Evolutionary conservation across 2,113 vertebrate genomes (phyloP).

Genomic region (Zosterops hypoxanthus): DNA sequence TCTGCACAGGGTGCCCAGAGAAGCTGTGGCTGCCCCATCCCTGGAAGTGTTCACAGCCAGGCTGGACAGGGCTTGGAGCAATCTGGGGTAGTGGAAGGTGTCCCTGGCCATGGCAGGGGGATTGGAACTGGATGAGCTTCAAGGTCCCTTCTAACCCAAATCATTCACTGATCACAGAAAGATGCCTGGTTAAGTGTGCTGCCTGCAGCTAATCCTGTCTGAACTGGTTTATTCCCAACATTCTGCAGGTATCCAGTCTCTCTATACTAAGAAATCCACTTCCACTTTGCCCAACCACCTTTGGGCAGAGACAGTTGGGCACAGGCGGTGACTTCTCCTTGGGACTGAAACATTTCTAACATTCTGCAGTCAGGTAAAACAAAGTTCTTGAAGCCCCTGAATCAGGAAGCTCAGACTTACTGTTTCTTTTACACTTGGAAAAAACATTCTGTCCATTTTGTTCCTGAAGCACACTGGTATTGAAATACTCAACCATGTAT

Average conservation of each 20-base stretch:
- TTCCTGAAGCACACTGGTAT: neutral
- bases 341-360: neutral
- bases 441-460: fast-evolving
- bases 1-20: fast-evolving
- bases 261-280: neutral
- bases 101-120: neutral
- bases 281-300: neutral
- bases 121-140: neutral
- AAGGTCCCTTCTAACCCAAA: neutral
- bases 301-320: neutral
- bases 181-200: fast-evolving
- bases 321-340: neutral
- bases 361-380: fast-evolving
- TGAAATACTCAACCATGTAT: fast-evolving
- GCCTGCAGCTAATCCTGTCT: neutral
- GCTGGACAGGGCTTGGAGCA: neutral
- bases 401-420: fast-evolving
- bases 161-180: neutral
- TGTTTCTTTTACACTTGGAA: neutral
- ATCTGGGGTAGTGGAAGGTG: fast-evolving
- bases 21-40: neutral
- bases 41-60: neutral
- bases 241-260: neutral
- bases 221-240: neutral
- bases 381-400: fast-evolving